Conservation (phyloP, 1,140 invertebrate species). For the Atta cephalotes region DNA sequence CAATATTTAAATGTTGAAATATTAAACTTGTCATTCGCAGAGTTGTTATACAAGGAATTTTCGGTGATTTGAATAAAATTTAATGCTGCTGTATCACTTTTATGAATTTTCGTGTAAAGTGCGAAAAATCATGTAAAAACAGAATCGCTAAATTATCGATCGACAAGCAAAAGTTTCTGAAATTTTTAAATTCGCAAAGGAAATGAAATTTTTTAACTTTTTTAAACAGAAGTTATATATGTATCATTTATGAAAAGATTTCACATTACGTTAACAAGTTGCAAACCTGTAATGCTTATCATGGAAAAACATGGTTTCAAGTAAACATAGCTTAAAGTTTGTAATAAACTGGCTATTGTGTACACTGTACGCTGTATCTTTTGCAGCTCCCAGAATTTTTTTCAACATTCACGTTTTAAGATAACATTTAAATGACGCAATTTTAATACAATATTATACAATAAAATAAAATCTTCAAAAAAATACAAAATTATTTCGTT, state of each 20-base stretch:
- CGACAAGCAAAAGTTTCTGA: not conserved
- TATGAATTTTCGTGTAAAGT: slow-evolving; percentile 10
- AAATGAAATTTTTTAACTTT: slow-evolving; percentile 7
- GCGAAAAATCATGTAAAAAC: slow-evolving; percentile 5
- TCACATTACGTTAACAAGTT: slow-evolving; percentile 5
- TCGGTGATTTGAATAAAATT: no score
- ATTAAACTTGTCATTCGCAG: not conserved
- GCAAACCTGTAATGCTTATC: slow-evolving; percentile 17
- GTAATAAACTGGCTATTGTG: not conserved
- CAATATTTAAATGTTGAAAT: slow-evolving; percentile 18
- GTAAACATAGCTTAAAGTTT: slow-evolving; percentile 35
- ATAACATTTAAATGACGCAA: not conserved
- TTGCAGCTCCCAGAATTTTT: not conserved
- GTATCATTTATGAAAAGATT: slow-evolving; percentile 23
- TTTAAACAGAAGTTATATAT: slow-evolving; percentile 8
- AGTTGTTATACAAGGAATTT: not conserved
- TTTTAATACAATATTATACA: slow-evolving; percentile 28
- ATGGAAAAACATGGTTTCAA: slow-evolving; percentile 10
- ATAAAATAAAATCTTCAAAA: not conserved
- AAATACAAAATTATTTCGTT: not conserved
- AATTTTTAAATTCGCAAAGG: slow-evolving; percentile 1
- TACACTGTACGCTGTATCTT: slow-evolving; percentile 14
- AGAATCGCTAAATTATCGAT: not conserved
- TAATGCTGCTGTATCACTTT: not conserved
- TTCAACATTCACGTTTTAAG: slow-evolving; percentile 3